Conservation (phyloP, 1,140 invertebrate species). For the Sminthurinus signatus region DNA sequence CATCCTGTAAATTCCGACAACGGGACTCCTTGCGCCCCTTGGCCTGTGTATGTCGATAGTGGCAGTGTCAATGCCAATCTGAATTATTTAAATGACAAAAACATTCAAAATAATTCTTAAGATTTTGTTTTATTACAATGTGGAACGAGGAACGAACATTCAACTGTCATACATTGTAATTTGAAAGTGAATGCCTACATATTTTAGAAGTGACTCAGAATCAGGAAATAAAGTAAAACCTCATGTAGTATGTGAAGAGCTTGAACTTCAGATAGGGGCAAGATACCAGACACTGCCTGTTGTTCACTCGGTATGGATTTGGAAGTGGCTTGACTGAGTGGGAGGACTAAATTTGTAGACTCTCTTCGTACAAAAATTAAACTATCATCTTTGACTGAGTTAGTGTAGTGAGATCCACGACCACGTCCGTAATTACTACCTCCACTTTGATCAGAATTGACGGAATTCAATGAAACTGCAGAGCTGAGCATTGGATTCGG, state of each 20-base stretch:
- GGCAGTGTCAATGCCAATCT: slow-evolving; percentile 52
- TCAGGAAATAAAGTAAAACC: no score
- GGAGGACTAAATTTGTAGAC: slow-evolving; percentile 13
- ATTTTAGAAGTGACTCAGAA: no score
- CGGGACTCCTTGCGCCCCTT: slow-evolving; percentile 49
- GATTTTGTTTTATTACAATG: no score
- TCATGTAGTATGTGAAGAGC: slow-evolving; percentile 47
- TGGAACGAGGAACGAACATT: no score
- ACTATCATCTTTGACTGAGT: slow-evolving; percentile 7
- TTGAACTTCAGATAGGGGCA: slow-evolving; percentile 46
- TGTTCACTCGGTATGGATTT: slow-evolving; percentile 23
- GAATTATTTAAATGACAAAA: no score
- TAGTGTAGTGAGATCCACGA: no score
- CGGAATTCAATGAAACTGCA: slow-evolving; percentile 32
- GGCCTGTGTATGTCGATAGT: slow-evolving; percentile 48
- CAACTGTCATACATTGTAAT: no score
- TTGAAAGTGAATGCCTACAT: no score
- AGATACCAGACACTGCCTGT: slow-evolving; percentile 14
- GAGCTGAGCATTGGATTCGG: not conserved
- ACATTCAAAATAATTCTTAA: no score
- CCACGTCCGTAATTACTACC: no score
- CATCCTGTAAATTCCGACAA: slow-evolving; percentile 57
- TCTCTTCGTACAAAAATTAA: not conserved
- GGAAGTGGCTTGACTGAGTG: slow-evolving; percentile 4
- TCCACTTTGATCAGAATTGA: slow-evolving; percentile 41